phyloP scores from a whole-genome alignment of 1,140 invertebrate species.

The Samia ricini region DNA sequence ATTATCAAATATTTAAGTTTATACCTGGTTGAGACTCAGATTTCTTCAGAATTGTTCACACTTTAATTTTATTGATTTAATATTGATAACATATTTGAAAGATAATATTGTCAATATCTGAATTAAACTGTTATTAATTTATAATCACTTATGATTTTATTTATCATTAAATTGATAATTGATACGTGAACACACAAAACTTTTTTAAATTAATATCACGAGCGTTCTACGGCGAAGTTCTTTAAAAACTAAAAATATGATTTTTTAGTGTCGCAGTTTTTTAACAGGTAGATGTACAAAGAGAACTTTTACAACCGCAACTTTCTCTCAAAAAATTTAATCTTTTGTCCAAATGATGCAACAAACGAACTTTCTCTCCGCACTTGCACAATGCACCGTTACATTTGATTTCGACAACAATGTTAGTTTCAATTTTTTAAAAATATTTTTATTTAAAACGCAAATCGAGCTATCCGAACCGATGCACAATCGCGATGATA shows the following conservation, averaged over 20 bases:
- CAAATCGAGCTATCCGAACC: constrained; percentile 67
- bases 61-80: not conserved
- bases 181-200: no score
- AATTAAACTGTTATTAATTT: not conserved
- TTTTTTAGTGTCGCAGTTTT: constrained; percentile 48
- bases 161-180: not conserved
- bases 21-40: not conserved
- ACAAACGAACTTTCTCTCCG: constrained; percentile 58
- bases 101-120: not conserved
- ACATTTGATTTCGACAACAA: constrained; percentile 26
- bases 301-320: constrained; percentile 52
- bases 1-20: not conserved
- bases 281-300: constrained; percentile 45
- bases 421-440: constrained; percentile 33
- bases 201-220: constrained; percentile 25
- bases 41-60: no score
- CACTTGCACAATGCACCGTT: constrained; percentile 43
- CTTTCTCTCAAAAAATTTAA: constrained; percentile 65
- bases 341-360: constrained; percentile 38
- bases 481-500: constrained; percentile 69
- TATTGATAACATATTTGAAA: not conserved
- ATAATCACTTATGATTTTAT: not conserved
- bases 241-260: constrained; percentile 63
- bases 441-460: constrained; percentile 41
- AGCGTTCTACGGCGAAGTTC: constrained; percentile 48